Base-by-base conservation (phyloP, 1,140 invertebrate species). In the Protaetia brevitarsis region DNA sequence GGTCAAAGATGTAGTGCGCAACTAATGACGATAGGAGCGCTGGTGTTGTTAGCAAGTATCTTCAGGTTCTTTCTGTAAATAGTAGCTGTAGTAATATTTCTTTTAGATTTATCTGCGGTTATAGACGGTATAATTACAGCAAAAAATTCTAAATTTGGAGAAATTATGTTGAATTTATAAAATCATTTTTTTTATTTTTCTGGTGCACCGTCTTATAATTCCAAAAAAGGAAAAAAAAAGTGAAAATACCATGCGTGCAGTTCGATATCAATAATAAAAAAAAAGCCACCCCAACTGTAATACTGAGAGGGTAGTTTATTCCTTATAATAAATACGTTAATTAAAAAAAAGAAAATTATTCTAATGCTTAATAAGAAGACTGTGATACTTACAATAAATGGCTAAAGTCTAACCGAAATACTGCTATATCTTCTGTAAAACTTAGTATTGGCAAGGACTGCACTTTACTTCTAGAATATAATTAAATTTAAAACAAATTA, bases 341-440 rank as follows among this genome's bases (percentile, higher is more conserved):
- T 56, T 36, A 34, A 34, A 36, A 62, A 34, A n/a, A n/a, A n/a
- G n/a, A n/a, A n/a, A n/a, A n/a, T n/a, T n/a, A n/a, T 36, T 36
- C 16, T 62, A 36, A 62, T 62, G 31, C 59, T 62, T 62, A 62
- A 23, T 51, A 62, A 51, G 29, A 63, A 13, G 62, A 63, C 62
- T 63, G 62, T 63, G 62, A 51, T 63, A 63, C 62, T 63, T 63
- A 30, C 41, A 36, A 29, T 45, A 27, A 41, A 51, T 10, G 31
- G 13, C 13, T 23, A 16, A 62, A 59, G 19, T 30, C 29, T 31
- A 26, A n/a, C n/a, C 19, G 10, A 34, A 23, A n/a, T 62, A 62
- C 21, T 62, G n/a, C 27, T 62, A 30, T 62, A 30, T 36, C 13
- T 27, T 29, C 29, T 59, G 30, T 28, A 10, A 31, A 29, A 28